Evolutionary conservation across 2,888 invertebrate genomes (phyloP), one percentile per base, ranked within the genome.

Genomic region (Melipona bicolor): DNA sequence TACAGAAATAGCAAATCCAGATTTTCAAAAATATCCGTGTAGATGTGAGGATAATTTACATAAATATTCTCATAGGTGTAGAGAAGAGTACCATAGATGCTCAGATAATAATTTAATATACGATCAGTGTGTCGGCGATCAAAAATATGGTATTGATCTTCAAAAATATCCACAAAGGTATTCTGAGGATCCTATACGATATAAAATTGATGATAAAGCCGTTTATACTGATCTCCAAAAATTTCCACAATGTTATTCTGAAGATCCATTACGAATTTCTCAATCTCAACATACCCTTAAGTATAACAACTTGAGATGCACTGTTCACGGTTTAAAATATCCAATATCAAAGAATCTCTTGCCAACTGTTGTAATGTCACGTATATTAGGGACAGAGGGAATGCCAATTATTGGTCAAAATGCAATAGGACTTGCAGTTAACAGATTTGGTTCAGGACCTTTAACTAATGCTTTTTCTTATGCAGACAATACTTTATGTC

Each of bases 21-120:
- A 92, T 61, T 84, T 91, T 75, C 91, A 91, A 79, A 93, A 92
- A 69, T 93, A 93, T 85, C 92, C 91, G 21, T 94, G 93, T 82
- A 92, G 91, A 74, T 94, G 93, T 87, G 94, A 93, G 80, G 94
- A 94, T 62, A 91, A 92, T 79, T 89, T 94, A 24, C 92, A 93
- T 52, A 93, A 93, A 68, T 94, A 94, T 90, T 93, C 94, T 24
- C 93, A 94, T 80, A 92, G 93, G 49, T 94, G 93, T 83, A 90
- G 92, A n/a, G 94, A 94, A 54, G 94, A 94, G 56, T 94, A 94
- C 88, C 92, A 94, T 61, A 92, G 93, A 69, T 94, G 93, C 68
- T 93, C 94, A 32, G 94, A 94, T 77, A 94, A 92, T 77, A 92
- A 92, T 84, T 87, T 93, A 54, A 90, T 93, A 36, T 90, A 92